Conservation (phyloP, 1,140 invertebrate species). For the Halictus rubicundus region DNA sequence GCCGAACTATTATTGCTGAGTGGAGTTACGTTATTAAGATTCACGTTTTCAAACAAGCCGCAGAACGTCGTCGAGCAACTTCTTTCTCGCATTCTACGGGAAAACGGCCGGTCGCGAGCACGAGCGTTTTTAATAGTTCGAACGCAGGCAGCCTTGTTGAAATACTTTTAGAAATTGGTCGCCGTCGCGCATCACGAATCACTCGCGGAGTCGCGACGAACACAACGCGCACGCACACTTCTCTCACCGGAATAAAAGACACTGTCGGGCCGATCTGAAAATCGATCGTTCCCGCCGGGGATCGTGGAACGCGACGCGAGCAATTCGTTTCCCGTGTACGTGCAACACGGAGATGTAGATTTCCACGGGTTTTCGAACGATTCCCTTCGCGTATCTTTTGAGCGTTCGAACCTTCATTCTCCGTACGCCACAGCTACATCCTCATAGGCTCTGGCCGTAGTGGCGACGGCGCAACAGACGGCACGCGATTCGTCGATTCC, state of each 20-base stretch:
- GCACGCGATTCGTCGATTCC: constrained; percentile 28
- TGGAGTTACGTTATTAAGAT: constrained; percentile 50
- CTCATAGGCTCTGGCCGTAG: constrained; percentile 48
- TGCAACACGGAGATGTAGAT: neutral
- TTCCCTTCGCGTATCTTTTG: constrained; percentile 55
- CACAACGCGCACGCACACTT: constrained; percentile 53
- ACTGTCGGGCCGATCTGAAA: neutral
- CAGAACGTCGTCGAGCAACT: neutral
- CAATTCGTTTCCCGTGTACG: neutral
- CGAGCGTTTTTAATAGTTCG: neutral
- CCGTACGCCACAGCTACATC: constrained; percentile 49
- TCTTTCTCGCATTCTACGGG: constrained; percentile 1
- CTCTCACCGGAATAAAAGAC: constrained; percentile 43
- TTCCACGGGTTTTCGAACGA: constrained; percentile 40
- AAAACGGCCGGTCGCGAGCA: neutral
- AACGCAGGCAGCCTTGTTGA: constrained; percentile 4
- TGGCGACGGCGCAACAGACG: constrained; percentile 55
- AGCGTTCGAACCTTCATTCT: constrained; percentile 61
- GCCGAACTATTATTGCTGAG: constrained; percentile 46
- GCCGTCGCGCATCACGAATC: constrained; percentile 46
- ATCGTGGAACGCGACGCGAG: neutral
- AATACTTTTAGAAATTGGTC: constrained; percentile 48
- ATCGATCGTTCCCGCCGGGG: neutral
- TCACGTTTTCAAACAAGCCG: constrained; percentile 39
- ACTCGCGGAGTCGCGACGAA: constrained; percentile 33